These are phyloP conservation scores for Rhynchonycteris naso DNA, from an alignment of 2,797 vertebrate species.

Conservation along the genomic window DNA sequence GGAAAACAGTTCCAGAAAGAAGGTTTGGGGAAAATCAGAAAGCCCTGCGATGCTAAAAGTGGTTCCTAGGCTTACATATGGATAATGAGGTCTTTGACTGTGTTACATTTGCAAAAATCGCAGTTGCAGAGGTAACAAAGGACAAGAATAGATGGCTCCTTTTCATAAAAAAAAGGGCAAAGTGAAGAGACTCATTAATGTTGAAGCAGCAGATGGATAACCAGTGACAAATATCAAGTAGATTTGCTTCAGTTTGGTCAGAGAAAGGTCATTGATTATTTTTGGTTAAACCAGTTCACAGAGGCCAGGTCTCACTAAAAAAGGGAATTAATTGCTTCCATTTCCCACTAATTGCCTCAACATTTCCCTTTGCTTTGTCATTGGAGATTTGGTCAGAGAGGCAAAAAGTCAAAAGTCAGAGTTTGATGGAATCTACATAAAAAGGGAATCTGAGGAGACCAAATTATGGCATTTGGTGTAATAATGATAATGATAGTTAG, in stretches of 20 bases:
- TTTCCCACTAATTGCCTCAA: constrained; percentile 81
- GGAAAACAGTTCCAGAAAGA: neutral
- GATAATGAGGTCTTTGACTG: constrained; percentile 70
- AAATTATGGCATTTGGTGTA: constrained; percentile 81
- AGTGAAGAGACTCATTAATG: constrained; percentile 79
- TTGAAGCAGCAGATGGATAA: constrained; percentile 75
- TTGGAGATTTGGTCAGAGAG: constrained; percentile 81
- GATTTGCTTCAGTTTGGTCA: constrained; percentile 76
- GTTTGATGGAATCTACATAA: constrained; percentile 82
- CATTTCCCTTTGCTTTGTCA: constrained; percentile 82
- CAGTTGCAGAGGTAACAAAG: constrained; percentile 67
- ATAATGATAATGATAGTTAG: constrained; percentile 83
- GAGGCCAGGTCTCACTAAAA: constrained; percentile 79
- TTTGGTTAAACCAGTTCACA: constrained; percentile 81
- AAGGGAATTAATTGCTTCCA: constrained; percentile 81
- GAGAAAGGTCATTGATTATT: constrained; percentile 82
- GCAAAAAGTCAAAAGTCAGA: constrained; percentile 82
- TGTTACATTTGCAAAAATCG: constrained; percentile 73
- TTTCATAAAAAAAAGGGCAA: constrained; percentile 67
- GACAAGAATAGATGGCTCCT: constrained; percentile 61
- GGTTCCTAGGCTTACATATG: constrained; percentile 13
- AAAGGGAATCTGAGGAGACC: constrained; percentile 82
- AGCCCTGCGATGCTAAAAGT: constrained; percentile 9
- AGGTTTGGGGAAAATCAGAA: neutral
- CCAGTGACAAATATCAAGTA: constrained; percentile 80